Percentiles rank a stretch among this genome's conserved stretches.
Evolutionary conservation across 1,140 invertebrate genomes (phyloP).

Genomic region (Littorina saxatilis): DNA sequence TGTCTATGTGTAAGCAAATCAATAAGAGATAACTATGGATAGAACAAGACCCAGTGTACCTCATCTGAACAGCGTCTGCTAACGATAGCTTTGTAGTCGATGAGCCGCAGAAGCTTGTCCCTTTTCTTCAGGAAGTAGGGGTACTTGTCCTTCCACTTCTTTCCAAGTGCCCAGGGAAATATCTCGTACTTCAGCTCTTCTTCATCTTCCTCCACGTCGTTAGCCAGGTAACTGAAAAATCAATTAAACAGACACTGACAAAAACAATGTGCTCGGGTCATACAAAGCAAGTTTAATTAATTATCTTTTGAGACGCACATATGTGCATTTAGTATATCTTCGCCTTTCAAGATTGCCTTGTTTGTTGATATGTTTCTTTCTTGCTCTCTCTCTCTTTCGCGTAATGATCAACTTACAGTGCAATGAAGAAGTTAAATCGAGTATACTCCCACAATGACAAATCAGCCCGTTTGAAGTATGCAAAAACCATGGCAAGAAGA

Average conservation of each 20-base stretch:
- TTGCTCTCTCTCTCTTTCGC: too few relatives aligned
- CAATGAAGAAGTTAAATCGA: constrained; percentile 79
- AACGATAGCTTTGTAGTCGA: constrained; percentile 78
- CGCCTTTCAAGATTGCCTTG: too few relatives aligned
- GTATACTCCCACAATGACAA: constrained; percentile 77
- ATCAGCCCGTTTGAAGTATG: constrained; percentile 79
- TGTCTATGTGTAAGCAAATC: too few relatives aligned
- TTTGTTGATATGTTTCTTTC: too few relatives aligned
- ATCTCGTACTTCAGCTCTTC: constrained; percentile 78
- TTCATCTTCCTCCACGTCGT: constrained; percentile 81
- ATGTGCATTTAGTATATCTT: too few relatives aligned
- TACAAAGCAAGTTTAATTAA: too few relatives aligned
- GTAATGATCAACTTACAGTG: constrained; percentile 78
- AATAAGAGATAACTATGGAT: too few relatives aligned
- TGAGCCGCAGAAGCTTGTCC: constrained; percentile 76
- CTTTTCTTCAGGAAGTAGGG: constrained; percentile 72
- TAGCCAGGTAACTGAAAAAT: constrained; percentile 79
- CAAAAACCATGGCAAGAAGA: constrained; percentile 80
- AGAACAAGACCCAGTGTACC: too few relatives aligned
- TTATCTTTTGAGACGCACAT: too few relatives aligned
- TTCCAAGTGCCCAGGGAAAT: constrained; percentile 77
- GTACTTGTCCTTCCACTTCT: constrained; percentile 73
- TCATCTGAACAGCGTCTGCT: constrained; percentile 78
- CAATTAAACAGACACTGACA: too few relatives aligned
- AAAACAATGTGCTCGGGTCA: too few relatives aligned